Evolutionary conservation across 2,797 vertebrate genomes (phyloP).

Genomic region (Lutjanus campechanus): DNA sequence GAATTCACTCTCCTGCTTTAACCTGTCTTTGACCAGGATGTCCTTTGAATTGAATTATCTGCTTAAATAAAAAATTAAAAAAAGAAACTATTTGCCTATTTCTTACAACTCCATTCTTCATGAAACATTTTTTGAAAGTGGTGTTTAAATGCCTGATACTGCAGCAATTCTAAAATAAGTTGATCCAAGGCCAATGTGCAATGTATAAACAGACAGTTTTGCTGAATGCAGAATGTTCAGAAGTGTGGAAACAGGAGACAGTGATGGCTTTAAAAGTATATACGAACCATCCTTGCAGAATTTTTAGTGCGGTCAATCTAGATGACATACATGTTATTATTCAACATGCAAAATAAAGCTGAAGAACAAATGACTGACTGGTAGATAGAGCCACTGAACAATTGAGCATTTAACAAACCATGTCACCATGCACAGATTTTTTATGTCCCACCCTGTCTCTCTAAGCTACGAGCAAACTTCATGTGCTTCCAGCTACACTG

Average conservation of each 20-base stretch:
- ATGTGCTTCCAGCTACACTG: background rate
- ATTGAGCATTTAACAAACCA: background rate
- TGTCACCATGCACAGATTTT: background rate
- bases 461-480: background rate
- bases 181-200: background rate
- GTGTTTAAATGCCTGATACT: background rate
- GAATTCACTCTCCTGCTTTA: too few relatives aligned
- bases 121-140: background rate
- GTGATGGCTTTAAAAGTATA: background rate
- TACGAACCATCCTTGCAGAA: background rate
- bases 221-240: conserved; percentile 11
- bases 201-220: conserved; percentile 9
- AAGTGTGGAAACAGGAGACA: conserved; percentile 1
- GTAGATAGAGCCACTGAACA: too few relatives aligned
- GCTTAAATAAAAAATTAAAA: background rate
- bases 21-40: too few relatives aligned
- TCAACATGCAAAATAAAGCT: background rate
- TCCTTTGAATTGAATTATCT: too few relatives aligned
- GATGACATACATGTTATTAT: background rate
- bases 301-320: background rate
- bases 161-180: background rate
- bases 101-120: background rate
- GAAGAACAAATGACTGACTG: background rate
- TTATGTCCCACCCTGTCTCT: background rate
- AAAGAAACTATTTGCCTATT: conserved; percentile 3